Evolutionary conservation across 2,888 invertebrate species (phyloP), one percentile per base, ranked within the genome.

Genomic region (Notocelia uddmanniana): DNA sequence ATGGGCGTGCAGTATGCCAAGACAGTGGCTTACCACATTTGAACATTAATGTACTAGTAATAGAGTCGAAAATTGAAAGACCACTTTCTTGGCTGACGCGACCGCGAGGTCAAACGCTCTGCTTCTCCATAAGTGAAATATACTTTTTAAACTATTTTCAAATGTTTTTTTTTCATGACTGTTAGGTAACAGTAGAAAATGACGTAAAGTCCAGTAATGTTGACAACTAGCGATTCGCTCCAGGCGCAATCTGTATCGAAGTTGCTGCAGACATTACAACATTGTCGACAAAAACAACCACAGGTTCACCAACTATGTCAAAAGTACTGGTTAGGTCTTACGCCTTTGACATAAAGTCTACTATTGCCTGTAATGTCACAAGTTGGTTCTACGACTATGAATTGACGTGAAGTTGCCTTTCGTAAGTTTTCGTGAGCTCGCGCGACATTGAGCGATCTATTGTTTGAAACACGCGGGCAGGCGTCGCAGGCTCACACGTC

Each of bases 361-460:
- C 15, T 54, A 64, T 64, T 50, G 54, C 15, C n/a, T 52, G 50
- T 21, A 34, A 11, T 37, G 19, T 15, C 3, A 9, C 63, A 21
- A 21, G 21, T 11, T 21, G 15, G 19, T 34, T 34, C 52, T 52
- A 5, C 66, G 23, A 50, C 58, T 41, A 63, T 58, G 59, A 67
- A 79, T 78, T 76, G 77, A 78, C 74, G 76, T 79, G 80, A 81
- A 79, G 81, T 13, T 57, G 57, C 82, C 87, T 92, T 91, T 91
- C 90, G 90, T 87, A 90, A 92, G 85, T 87, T 85, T 85, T 90
- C 91, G 91, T 92, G 90, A 87, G 87, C 79, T 80, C 78, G 80
- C 78, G 79, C 83, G 89, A 89, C 90, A 89, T 90, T 89, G 88
- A 90, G 81, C 81, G 83, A 82, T 86, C 87, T 88, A 91, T 91